Conservation (phyloP, 2,797 vertebrate genomes). For the Heteromormyrus szaboi region DNA sequence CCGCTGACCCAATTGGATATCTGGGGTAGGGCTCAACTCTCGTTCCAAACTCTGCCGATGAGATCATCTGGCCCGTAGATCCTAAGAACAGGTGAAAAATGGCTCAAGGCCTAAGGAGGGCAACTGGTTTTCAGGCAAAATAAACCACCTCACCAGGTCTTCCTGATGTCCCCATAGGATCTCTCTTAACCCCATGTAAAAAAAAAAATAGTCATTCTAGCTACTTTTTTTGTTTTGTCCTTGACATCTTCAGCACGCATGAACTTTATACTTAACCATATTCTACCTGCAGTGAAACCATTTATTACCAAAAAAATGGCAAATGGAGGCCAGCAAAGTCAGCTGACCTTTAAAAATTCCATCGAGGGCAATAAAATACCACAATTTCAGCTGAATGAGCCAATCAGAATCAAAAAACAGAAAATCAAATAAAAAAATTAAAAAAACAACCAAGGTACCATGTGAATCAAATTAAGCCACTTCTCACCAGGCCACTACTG, state of each 20-base stretch:
- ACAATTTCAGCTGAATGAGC: neutral
- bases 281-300: neutral
- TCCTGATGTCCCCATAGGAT: neutral
- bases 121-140: neutral
- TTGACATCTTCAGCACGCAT: neutral
- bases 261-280: neutral
- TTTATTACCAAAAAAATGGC: neutral
- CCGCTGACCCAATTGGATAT: neutral
- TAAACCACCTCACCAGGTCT: neutral
- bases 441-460: neutral
- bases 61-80: neutral
- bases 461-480: neutral
- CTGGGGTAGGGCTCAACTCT: neutral
- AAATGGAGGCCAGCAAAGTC: neutral
- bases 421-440: neutral
- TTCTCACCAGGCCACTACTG: neutral
- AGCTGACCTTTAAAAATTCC: neutral
- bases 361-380: neutral
- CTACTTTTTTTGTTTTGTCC: neutral
- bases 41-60: neutral
- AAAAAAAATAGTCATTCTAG: neutral
- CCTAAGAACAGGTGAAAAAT: neutral
- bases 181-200: neutral
- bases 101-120: neutral
- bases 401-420: neutral